Base-by-base conservation (phyloP, 2,888 invertebrate genomes). In the Plebejus anna region DNA sequence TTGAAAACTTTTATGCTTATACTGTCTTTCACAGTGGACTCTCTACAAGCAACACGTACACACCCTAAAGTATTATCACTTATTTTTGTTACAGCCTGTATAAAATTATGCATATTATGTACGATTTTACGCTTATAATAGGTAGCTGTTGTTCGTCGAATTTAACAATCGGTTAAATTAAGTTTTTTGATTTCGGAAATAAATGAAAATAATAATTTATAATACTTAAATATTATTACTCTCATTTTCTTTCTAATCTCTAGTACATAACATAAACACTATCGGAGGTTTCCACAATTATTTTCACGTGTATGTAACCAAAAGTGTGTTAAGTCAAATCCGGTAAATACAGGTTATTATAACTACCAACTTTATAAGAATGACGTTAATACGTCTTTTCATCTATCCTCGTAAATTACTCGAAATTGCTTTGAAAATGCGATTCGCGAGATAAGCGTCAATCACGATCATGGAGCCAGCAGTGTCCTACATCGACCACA, bases 381-480 rank as follows among this genome's bases (percentile, higher is more conserved):
- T 47, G 28, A 22, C 32, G 73, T 73, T 73, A 55, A 73, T 55
- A 55, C 16, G 32, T 32, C 55, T 55, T 55, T 73, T 73, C 73
- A 73, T 73, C 32, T 55, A 47, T 75, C 70, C 51, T 70, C 70
- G 70, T 42, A 76, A 38, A 61, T 73, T 32, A 73, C 73, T 51
- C 51, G 28, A 59, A 72, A 76, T 70, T 70, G 70, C 78, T 75
- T 78, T 76, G 77, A 79, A 81, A 84, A 84, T 86, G 80, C 82
- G 83, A 84, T 85, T 86, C 84, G 84, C 82, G 81, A 84, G 87
- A 88, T 88, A 87, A 88, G 84, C 83, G 87, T 89, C 88, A 88
- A 89, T 89, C 87, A 88, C 82, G 83, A 85, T 84, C 83, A 83
- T 83, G 81, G 89, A 89, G 86, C 84, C 86, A 86, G 87, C 88